Base-by-base conservation (phyloP, 2,888 invertebrate species). In the Morinoia aosen region DNA sequence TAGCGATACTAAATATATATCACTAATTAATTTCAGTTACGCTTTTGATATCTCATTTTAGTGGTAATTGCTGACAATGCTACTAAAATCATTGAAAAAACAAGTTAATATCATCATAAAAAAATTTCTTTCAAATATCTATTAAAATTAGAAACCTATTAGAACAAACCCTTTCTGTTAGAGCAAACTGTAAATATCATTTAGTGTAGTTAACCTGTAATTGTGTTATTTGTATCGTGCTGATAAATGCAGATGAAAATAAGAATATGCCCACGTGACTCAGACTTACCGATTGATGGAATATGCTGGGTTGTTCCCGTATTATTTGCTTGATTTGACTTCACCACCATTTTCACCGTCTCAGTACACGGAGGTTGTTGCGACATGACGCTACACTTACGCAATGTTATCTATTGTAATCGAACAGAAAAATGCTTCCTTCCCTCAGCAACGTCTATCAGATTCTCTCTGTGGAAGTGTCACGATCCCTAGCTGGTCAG, bases 341-440 rank as follows among this genome's bases (percentile, higher is more conserved):
- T 96, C 39, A 96, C 96, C 76, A 96, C 96, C 96, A 96, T 96
- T 95, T 96, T 96, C 33, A 96, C 95, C 0, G 96, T 58, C 25
- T 96, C 95, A 10, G 95, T 40, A 48, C 64, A 39, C 64, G 58
- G 95, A 56, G 94, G 94, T 94, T 94, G 94, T 58, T 94, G 94
- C 58, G 94, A 94, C 94, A 94, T 94, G 39, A 14, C 25, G 76
- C 76, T 76, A 33, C 76, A 76, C 76, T 76, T 76, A 76, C 33
- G 76, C 48, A 90, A 90, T 90, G 90, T 90, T 48, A 90, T 76
- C 25, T 76, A 3, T 76, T 33, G 16, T 2, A 76, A 76, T 33
- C 8, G 76, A 25, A 90, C 48, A 90, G 90, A 90, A 39, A 90
- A 90, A 40, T 90, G 7, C 90, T 90, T 90, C 90, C 90, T 90